Conservation (phyloP, 2,888 invertebrate species). For the Amiota minor region DNA sequence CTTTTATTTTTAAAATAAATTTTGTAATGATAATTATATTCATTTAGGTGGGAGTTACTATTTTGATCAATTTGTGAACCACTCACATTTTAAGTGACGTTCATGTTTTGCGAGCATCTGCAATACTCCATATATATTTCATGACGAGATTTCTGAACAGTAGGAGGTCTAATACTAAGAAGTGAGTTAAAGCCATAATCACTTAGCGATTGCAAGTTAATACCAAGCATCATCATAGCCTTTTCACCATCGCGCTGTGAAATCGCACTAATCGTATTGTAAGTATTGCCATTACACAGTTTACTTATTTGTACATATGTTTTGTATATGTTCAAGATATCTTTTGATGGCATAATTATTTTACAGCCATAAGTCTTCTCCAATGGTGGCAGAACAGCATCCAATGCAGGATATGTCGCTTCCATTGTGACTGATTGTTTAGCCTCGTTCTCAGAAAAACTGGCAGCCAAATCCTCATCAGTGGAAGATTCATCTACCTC, state of each 20-base stretch:
- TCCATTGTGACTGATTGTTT: slow-evolving; percentile 59
- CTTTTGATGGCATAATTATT: slow-evolving; percentile 64
- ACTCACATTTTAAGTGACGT: slow-evolving; percentile 23
- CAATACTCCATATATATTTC: slow-evolving; percentile 70
- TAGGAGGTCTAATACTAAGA: slow-evolving; percentile 67
- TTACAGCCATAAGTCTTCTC: slow-evolving; percentile 70
- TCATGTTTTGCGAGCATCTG: slow-evolving; percentile 62
- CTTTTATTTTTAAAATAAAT: no score
- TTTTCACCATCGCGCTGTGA: slow-evolving; percentile 61
- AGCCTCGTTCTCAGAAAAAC: slow-evolving; percentile 60
- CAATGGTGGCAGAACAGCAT: slow-evolving; percentile 70
- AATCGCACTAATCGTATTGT: slow-evolving; percentile 44
- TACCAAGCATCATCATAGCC: slow-evolving; percentile 60
- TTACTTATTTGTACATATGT: slow-evolving; percentile 71
- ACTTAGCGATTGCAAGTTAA: slow-evolving; percentile 63
- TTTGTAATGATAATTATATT: no score
- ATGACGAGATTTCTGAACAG: slow-evolving; percentile 63
- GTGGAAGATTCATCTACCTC: slow-evolving; percentile 80
- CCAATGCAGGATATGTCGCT: slow-evolving; percentile 58
- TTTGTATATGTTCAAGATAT: slow-evolving; percentile 69
- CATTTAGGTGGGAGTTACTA: no score
- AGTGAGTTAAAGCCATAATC: slow-evolving; percentile 68
- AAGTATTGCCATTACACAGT: slow-evolving; percentile 50
- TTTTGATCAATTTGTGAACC: no score
- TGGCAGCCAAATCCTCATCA: slow-evolving; percentile 78